phyloP scores from a whole-genome alignment of 2,797 vertebrate genomes.

The Fistularia commersonii region DNA sequence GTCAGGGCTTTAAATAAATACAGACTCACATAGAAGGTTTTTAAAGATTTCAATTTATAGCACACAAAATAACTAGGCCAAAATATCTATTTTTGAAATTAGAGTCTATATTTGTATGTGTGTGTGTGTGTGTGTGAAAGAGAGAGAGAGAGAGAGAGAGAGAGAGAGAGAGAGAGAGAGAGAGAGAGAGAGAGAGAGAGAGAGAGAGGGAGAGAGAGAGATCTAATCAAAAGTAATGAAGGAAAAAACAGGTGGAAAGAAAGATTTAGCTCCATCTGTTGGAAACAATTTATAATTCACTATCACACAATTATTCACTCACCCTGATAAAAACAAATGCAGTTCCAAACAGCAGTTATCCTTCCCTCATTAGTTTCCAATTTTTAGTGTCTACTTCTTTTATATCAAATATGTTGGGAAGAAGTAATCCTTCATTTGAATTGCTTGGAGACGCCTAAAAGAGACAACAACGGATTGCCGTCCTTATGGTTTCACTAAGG shows the following conservation, averaged over 20 bases:
- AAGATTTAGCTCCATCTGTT: conserved; percentile 41
- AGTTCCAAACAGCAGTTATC: too few species aligned
- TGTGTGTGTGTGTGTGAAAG: background rate
- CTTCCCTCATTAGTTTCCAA: too few species aligned
- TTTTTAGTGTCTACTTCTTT: too few species aligned
- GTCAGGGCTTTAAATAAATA: conserved; percentile 18
- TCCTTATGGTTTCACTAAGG: too few species aligned
- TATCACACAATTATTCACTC: too few species aligned
- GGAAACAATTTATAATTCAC: conserved; percentile 16
- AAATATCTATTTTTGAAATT: conserved; percentile 25
- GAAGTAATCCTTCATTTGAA: too few species aligned
- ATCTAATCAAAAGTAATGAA: background rate
- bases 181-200: background rate
- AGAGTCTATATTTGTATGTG: background rate
- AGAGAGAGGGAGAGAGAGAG: background rate
- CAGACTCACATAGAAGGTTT: background rate
- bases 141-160: conserved; percentile 1
- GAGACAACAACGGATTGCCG: too few species aligned
- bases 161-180: background rate
- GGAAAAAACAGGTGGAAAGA: conserved; percentile 1
- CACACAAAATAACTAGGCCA: conserved; percentile 22
- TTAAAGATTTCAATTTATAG: background rate
- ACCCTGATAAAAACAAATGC: background rate
- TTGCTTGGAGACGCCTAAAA: too few species aligned
- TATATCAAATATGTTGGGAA: too few species aligned